phyloP scores from a whole-genome alignment of 2,888 invertebrate genomes.

The Crocallis elinguaria region DNA sequence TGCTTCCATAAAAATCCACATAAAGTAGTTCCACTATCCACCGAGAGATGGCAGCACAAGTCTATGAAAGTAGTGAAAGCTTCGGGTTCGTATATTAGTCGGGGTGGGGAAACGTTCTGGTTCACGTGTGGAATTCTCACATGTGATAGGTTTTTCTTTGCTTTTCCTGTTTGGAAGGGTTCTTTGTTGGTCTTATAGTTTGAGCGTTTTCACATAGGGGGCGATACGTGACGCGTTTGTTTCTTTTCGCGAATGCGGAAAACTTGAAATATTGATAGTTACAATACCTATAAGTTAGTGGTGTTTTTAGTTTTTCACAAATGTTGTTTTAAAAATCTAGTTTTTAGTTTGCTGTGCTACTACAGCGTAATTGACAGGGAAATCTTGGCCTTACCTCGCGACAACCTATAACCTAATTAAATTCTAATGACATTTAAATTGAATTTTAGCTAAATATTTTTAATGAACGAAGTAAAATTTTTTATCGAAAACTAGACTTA shows the following conservation, averaged over 20 bases:
- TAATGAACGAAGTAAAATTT: too few relatives aligned
- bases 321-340: too few relatives aligned
- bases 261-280: too few relatives aligned
- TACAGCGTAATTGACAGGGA: too few relatives aligned
- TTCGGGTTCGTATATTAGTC: constrained; percentile 31
- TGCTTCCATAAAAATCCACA: constrained; percentile 32
- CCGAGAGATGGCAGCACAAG: constrained; percentile 69
- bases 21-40: constrained; percentile 58
- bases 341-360: too few relatives aligned
- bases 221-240: constrained; percentile 57
- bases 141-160: constrained; percentile 63
- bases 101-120: constrained; percentile 42
- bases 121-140: constrained; percentile 59
- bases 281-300: too few relatives aligned
- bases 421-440: too few relatives aligned
- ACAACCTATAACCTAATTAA: too few relatives aligned
- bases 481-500: too few relatives aligned
- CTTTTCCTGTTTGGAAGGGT: constrained; percentile 69
- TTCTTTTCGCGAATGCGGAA: neutral
- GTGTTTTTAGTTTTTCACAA: too few relatives aligned
- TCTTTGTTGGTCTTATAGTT: constrained; percentile 69
- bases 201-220: constrained; percentile 70
- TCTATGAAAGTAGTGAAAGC: constrained; percentile 9
- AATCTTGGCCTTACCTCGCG: too few relatives aligned
- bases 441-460: too few relatives aligned